These are phyloP conservation scores for Podocnemis expansa DNA, from an alignment of 2,113 vertebrate species.

Conservation along the genomic window DNA sequence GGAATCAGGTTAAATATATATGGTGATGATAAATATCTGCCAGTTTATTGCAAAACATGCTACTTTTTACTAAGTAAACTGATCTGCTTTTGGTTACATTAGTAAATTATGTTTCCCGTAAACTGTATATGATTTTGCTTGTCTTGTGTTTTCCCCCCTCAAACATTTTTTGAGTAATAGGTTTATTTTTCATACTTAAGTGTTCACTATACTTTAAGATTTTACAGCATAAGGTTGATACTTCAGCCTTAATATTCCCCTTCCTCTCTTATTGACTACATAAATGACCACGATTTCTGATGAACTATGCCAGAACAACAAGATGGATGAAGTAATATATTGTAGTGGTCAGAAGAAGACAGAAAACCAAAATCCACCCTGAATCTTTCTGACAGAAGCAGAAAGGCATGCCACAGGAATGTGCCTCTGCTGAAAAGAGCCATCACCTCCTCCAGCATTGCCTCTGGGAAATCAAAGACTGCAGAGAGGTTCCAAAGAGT, in stretches of 20 bases:
- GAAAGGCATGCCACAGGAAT: not conserved
- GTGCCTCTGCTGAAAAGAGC: not conserved
- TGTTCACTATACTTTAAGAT: not conserved
- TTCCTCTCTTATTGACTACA: not conserved
- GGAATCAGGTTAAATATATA: constrained; percentile 79
- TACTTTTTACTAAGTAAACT: not conserved
- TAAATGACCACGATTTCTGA: not conserved
- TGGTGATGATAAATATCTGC: not conserved
- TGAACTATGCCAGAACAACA: not conserved
- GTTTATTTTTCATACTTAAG: not conserved
- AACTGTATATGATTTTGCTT: not conserved
- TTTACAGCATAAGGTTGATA: not conserved
- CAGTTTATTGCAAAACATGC: not conserved
- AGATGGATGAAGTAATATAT: not conserved
- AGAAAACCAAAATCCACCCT: not conserved
- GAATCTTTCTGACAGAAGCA: not conserved
- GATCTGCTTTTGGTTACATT: not conserved
- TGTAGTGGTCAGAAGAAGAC: not conserved
- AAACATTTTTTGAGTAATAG: not conserved
- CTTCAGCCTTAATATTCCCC: not conserved
- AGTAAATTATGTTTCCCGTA: not conserved
- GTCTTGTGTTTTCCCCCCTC: not conserved
- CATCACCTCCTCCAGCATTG: not conserved
- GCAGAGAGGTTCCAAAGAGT: not conserved
- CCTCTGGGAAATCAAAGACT: not conserved